phyloP scores from a whole-genome alignment of 2,797 vertebrate genomes.

The Botia almorhae region DNA sequence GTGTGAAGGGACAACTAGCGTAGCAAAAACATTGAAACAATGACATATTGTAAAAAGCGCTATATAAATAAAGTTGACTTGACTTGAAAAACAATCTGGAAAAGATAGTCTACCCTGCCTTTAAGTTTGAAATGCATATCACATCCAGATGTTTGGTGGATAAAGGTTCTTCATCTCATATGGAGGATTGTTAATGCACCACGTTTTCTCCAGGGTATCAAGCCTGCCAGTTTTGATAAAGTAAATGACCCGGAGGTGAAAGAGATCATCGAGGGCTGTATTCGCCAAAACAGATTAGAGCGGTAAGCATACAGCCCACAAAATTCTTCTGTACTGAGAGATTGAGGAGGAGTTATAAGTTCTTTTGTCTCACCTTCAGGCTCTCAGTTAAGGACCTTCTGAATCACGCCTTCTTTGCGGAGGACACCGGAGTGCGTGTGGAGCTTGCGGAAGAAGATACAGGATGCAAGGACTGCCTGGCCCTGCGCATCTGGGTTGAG shows the following conservation, averaged over 20 bases:
- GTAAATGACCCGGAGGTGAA: conserved; percentile 94
- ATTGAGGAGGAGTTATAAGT: not conserved
- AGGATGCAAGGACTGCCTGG: conserved; percentile 82
- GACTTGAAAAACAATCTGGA: too few species aligned
- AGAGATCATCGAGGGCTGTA: conserved; percentile 95
- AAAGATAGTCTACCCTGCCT: too few species aligned
- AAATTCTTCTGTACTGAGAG: conserved; percentile 35
- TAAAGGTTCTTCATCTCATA: not conserved
- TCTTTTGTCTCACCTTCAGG: conserved; percentile 68
- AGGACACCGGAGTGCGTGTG: conserved; percentile 93
- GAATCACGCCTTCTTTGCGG: conserved; percentile 91
- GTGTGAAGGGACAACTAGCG: too few species aligned
- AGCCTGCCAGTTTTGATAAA: conserved; percentile 95
- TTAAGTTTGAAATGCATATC: not conserved
- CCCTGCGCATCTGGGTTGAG: conserved; percentile 93
- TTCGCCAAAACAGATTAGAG: conserved; percentile 90
- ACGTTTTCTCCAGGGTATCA: conserved; percentile 84
- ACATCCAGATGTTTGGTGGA: not conserved
- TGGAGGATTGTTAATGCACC: not conserved
- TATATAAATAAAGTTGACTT: too few species aligned
- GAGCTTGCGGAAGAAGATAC: conserved; percentile 92
- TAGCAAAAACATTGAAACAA: too few species aligned
- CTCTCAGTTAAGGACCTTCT: conserved; percentile 90
- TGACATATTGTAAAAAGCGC: too few species aligned
- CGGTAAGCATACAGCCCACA: conserved; percentile 74